A percentile compares a stretch with the other conserved stretches of the same genome.
Conservation (phyloP, 2,888 invertebrate species). For the Ichneumoninae sp. region DNA sequence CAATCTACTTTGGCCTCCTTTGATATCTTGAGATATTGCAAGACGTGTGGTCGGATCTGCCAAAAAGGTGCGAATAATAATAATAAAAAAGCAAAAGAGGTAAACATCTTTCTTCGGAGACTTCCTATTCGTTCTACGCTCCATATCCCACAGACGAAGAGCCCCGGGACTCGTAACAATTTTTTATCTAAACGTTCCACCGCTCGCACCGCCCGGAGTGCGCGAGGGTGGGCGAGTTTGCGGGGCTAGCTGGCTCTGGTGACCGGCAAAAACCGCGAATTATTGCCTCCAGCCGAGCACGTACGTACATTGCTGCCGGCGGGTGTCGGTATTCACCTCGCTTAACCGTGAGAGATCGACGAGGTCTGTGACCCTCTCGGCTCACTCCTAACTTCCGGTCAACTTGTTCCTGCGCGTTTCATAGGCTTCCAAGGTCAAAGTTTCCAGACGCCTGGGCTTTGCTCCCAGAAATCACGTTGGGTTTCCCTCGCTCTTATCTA, state of each 20-base stretch:
- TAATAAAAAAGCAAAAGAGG: slow-evolving; percentile 67
- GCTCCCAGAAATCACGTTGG: slow-evolving; percentile 19
- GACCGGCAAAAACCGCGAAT: slow-evolving; percentile 68
- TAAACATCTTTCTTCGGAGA: slow-evolving; percentile 66
- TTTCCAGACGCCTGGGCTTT: slow-evolving; percentile 28
- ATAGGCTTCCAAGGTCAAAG: slow-evolving; percentile 47
- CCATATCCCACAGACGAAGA: slow-evolving; percentile 76
- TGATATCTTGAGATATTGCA: slow-evolving; percentile 1
- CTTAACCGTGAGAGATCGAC: slow-evolving; percentile 53
- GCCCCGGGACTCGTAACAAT: slow-evolving; percentile 71
- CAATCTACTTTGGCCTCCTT: slow-evolving; percentile 22
- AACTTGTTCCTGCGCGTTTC: slow-evolving; percentile 38
- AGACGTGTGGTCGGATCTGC: not conserved
- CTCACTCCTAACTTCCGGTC: slow-evolving; percentile 59
- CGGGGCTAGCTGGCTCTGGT: slow-evolving; percentile 56
- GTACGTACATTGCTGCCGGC: slow-evolving; percentile 58
- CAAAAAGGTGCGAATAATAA: slow-evolving; percentile 69
- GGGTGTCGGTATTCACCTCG: slow-evolving; percentile 64
- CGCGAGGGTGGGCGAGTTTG: slow-evolving; percentile 61
- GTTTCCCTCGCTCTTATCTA: not conserved
- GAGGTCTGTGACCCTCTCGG: slow-evolving; percentile 48
- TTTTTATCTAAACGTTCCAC: slow-evolving; percentile 77
- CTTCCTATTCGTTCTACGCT: slow-evolving; percentile 75
- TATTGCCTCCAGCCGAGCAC: slow-evolving; percentile 65
- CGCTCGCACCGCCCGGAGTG: slow-evolving; percentile 63